phyloP scores from a whole-genome alignment of 2,797 vertebrate species.

The Ciconia nigra region DNA sequence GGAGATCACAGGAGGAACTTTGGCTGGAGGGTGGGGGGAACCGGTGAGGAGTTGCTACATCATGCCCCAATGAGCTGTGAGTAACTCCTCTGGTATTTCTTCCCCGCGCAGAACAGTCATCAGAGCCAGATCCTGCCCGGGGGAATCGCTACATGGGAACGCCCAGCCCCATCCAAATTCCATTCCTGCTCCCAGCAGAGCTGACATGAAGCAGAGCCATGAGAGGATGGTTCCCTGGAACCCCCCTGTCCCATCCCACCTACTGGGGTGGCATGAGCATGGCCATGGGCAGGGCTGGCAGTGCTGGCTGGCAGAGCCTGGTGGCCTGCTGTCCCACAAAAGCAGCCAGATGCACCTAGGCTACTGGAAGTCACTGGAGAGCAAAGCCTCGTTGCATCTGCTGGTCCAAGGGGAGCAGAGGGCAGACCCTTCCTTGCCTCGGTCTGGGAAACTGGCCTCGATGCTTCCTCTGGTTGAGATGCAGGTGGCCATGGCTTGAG shows the following conservation, averaged over 20 bases:
- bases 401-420: not conserved
- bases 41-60: constrained; percentile 64
- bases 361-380: not conserved
- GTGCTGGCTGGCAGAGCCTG: not conserved
- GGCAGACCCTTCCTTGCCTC: not conserved
- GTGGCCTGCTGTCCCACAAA: not conserved
- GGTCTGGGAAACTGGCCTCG: not conserved
- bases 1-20: constrained; percentile 65
- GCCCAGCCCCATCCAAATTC: constrained; percentile 61
- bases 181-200: constrained; percentile 30
- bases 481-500: not conserved
- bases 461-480: not conserved
- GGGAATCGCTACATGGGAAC: constrained; percentile 44
- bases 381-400: not conserved
- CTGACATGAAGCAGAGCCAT: not conserved
- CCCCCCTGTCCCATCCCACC: too few species aligned
- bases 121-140: constrained; percentile 53
- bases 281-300: not conserved
- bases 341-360: not conserved
- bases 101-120: constrained; percentile 50
- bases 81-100: constrained; percentile 70
- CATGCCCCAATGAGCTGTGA: constrained; percentile 58
- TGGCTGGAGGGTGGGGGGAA: constrained; percentile 64
- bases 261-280: not conserved
- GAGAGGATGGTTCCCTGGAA: not conserved